Base-by-base conservation (phyloP, 2,888 invertebrate species). In the Heliconius ethilla region DNA sequence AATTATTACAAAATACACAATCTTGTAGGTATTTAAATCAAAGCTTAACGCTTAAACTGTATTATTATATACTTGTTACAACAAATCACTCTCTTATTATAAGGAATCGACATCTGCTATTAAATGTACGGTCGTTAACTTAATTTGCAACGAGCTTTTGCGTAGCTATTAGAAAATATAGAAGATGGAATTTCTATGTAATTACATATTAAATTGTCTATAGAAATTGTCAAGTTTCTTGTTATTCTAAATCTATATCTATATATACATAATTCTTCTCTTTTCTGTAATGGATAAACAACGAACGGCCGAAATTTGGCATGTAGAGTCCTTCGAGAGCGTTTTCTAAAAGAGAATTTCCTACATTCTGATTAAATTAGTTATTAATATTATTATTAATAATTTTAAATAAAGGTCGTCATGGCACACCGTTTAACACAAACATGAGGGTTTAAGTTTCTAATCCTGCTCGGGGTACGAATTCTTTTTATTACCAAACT, bases 61-160 rank as follows among this genome's bases (percentile, higher is more conserved):
- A 37, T 37, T 67, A 67, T 67, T 67, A 67, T 13, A 67, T 13
- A 37, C 67, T 37, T 37, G n/a, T 67, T 67, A 37, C n/a, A 37
- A 37, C 37, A 67, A 65, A n/a, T 22, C 11, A 67, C 37, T 67
- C 33, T 37, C 67, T 67, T 67, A 67, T 67, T 13, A 66, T 33
- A 33, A 33, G n/a, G 37, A 37, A n/a, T 67, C 10, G 4, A 33
- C 25, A 22, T 66, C 33, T 33, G n/a, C 5, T 33, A 13, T 33
- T 11, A 25, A 40, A 4, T 69, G 13, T 40, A 40, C 7, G 18
- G 65, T 15, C 15, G 25, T 69, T 69, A n/a, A 67, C 13, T 37
- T 67, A 67, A 67, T 67, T 67, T 37, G 18, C 65, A 29, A 4
- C 67, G 67, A 67, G 67, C 67, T 67, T 37, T 67, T 67, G 67